Base-by-base conservation (phyloP, 2,797 vertebrate species). In the Peromyscus eremicus region DNA sequence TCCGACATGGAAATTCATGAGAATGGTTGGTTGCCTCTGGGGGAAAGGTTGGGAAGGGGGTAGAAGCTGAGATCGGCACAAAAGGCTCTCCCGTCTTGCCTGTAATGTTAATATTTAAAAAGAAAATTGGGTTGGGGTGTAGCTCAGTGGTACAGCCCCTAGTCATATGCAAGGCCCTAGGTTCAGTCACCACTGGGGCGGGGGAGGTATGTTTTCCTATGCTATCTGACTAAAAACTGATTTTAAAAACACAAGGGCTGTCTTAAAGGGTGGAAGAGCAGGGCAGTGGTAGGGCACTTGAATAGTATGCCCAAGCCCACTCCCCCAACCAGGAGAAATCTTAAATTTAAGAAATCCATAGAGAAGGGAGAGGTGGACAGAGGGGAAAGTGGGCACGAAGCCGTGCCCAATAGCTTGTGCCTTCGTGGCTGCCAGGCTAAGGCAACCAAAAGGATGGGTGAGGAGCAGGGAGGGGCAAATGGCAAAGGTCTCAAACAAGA, bases 161-260 rank as follows among this genome's bases (percentile, higher is more conserved):
- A 62, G 40, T 62, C n/a, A 68, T 68, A 43, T 46, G 13, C 71
- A 76, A 52, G 52, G 64, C 40, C 19, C 62, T 81, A 21, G 64
- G n/a, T 73, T 86, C 49, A 71, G 37, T 40, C 75, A 29, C 19
- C 13, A 77, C 2, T 25, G 43, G 43, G 43, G n/a, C 6, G 70
- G 10, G 2, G 3, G 32, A 19, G 80, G 37, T 40, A 12, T 87
- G 52, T 16, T 66, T 66, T 92, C n/a, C n/a, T 80, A 57, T 29
- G 8, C 76, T 77, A 57, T 89, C 84, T 95, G 75, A 93, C 60
- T 93, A 92, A 97, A 93, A 89, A 34, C 19, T 32, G 21, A 77
- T 60, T 94, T n/a, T n/a, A 19, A 76, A 81, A 88, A 49, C 2
- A 55, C 46, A 27, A 29, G 75, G 60, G 62, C 29, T 55, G 9